Percentiles rank a stretch among this genome's conserved stretches.
Conservation (phyloP, 2,888 invertebrate species). For the Ormia ochracea region DNA sequence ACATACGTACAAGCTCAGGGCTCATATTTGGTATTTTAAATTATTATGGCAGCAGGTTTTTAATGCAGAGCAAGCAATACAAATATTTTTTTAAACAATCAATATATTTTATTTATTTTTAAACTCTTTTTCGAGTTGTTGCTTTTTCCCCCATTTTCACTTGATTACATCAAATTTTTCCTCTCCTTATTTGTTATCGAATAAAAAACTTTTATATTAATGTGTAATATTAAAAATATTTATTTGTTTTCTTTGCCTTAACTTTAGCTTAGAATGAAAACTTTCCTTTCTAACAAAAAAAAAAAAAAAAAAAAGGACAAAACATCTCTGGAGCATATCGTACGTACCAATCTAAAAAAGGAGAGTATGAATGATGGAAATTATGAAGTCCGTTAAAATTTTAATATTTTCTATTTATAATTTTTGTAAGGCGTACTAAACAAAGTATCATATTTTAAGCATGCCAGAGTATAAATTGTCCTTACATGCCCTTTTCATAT, state of each 20-base stretch:
- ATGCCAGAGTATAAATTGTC: no score
- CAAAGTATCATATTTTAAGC: no score
- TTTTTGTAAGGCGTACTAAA: no score
- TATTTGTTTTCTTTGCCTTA: background rate
- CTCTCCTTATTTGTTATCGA: background rate
- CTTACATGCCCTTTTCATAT: no score
- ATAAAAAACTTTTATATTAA: background rate
- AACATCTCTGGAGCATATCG: no score
- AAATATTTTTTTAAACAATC: constrained; percentile 37
- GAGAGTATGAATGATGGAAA: no score
- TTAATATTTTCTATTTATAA: no score
- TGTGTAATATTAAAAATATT: background rate
- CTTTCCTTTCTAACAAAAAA: background rate
- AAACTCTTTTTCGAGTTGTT: background rate
- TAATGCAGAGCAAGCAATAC: background rate
- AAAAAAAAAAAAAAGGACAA: no score
- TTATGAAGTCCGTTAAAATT: no score
- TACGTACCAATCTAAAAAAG: no score
- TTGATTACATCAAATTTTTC: constrained; percentile 1
- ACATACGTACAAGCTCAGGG: no score
- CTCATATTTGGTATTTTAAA: background rate
- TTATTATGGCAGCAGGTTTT: background rate
- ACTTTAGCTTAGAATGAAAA: background rate
- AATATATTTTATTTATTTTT: constrained; percentile 27
- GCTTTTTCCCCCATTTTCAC: background rate